phyloP scores from a whole-genome alignment of 2,113 vertebrate genomes.

The Pelusios castaneus region DNA sequence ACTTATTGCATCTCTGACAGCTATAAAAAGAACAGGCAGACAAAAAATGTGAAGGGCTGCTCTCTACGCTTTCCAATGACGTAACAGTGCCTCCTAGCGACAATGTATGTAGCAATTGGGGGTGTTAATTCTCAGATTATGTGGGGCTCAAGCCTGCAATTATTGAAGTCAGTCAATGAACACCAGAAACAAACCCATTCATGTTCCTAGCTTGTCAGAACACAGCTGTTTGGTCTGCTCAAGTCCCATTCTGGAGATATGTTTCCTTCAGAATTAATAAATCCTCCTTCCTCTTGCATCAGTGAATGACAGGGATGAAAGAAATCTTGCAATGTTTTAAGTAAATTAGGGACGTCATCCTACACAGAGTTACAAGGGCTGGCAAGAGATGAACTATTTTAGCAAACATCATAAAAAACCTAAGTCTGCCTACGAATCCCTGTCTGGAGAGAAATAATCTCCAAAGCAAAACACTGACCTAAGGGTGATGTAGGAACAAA shows the following conservation, averaged over 20 bases:
- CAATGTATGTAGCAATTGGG: background rate
- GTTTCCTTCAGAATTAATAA: background rate
- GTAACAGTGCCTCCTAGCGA: background rate
- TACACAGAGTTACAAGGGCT: background rate
- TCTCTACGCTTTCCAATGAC: background rate
- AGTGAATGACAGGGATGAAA: background rate
- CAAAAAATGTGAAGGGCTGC: background rate
- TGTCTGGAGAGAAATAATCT: no score
- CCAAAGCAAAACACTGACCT: no score
- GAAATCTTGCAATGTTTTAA: background rate
- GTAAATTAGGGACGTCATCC: background rate
- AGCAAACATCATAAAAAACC: background rate
- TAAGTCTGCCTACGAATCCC: accelerated
- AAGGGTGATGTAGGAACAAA: accelerated
- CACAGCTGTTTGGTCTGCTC: background rate
- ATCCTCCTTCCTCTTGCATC: background rate
- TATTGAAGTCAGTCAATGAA: background rate
- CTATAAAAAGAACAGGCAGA: background rate
- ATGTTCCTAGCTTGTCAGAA: background rate
- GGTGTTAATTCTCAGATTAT: background rate
- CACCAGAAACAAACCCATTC: background rate
- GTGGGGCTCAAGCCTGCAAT: background rate
- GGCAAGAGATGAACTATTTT: background rate
- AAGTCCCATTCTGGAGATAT: background rate
- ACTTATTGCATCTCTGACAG: background rate